Base-by-base conservation (phyloP, 2,888 invertebrate genomes). In the Rhagonycha lutea region DNA sequence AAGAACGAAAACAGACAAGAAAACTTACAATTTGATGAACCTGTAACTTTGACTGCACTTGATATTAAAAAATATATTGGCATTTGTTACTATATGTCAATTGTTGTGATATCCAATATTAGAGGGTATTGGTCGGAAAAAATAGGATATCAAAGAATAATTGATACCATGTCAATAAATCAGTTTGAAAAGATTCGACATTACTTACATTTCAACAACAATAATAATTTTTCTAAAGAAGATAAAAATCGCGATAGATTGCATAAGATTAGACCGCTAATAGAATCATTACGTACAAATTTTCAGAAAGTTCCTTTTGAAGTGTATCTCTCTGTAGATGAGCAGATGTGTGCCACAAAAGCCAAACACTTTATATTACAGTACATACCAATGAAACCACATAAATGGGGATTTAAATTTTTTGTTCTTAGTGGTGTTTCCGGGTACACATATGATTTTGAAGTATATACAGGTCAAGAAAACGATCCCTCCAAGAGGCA, bases 151-250 rank as follows among this genome's bases (percentile, higher is more conserved):
- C 9, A 60, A 14, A n/a, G 65, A 68, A 78, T 80, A 61, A 76
- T 68, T 14, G 63, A 80, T 24, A 61, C 72, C 12, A 78, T 81
- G 80, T 10, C 68, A 14, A 71, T 77, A 71, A 75, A 78, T 62
- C 73, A 73, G 61, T 81, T 81, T 74, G 75, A 78, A 62, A 74
- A 71, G 69, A 77, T 82, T 61, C 63, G 78, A 62, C 71, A 72
- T 28, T 65, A 73, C 60, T 68, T 81, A 10, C 80, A 82, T 73
- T 81, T 81, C 72, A 73, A 78, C 67, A 70, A 80, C 68, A 82
- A 81, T 69, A n/a, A 11, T 28, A 70, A 69, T n/a, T n/a, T n/a
- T n/a, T n/a, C n/a, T n/a, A n/a, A n/a, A n/a, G n/a, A n/a, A n/a
- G n/a, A n/a, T n/a, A 68, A 10, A 24, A 69, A 69, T 23, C 72